Base-by-base conservation (phyloP, 1,140 invertebrate genomes). In the Sarcophaga peregrina region DNA sequence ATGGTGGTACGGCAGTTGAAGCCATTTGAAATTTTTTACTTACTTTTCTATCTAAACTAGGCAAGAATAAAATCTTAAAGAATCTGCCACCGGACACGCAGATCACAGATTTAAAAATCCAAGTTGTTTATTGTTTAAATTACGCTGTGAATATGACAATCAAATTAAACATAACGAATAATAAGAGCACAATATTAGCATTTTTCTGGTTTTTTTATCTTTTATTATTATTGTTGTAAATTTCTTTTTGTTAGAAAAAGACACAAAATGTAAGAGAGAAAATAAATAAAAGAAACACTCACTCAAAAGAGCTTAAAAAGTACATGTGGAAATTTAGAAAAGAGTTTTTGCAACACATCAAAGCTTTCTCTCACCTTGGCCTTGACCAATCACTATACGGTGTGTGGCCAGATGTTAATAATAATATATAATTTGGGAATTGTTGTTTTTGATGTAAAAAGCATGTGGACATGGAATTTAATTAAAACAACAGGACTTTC, bases 1-100 rank as follows among this genome's bases (percentile, higher is more conserved):
- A 84, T 3, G 86, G 85, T 13, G 86, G 84, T 11, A 84, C 84
- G n/a, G 83, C 82, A 20, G 88, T 86, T 47, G 88, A 80, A 68
- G 84, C 88, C 88, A 89, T 89, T 84, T 74, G 82, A 62, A 84
- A 84, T 25, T 46, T 37, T 73, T 3, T 75, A 13, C 45, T 74
- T 52, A 75, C n/a, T 73, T 25, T 3, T 48, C 73, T 72, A 15
- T 68, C 11, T 68, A 46, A 7, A 20, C 15, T 6, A 15, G 15
- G 7, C n/a, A 58, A 15, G 74, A 15, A 48, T 37, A 78, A 78
- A 78, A 50, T 52, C 8, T 8, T 46, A 46, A 4, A 15, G 15
- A 82, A 83, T 84, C 62, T 84, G 62, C 54, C 83, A 72, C 46
- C 54, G 48, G 54, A 72, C 17, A 72, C 62, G 20, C 4, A 25